Base-by-base conservation (phyloP, 1,140 invertebrate species). In the Theocolax elegans region DNA sequence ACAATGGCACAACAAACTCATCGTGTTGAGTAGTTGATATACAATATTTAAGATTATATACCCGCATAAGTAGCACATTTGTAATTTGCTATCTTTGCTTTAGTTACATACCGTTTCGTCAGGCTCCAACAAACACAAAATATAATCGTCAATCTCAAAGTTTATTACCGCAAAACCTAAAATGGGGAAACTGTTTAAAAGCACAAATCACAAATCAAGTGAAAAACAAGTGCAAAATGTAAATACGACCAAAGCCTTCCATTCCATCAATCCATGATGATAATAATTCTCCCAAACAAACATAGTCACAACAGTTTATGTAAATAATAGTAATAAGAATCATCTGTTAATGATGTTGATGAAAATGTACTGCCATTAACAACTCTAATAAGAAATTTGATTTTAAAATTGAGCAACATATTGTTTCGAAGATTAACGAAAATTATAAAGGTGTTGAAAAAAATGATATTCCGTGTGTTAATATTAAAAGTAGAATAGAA, bases 401-500 rank as follows among this genome's bases (percentile, higher is more conserved):
- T 51, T 73, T 77, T 17, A 80, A 81, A 54, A 78, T 82, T 44
- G 76, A 80, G 25, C 81, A 76, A n/a, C n/a, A n/a, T n/a, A 76
- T 77, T 44, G 72, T 77, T 8, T 77, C 77, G 3, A 78, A 71
- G 3, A 72, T 74, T 29, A 79, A 75, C 53, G 75, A 78, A 19
- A 79, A 75, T 54, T 78, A 72, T 23, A 77, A 76, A 38, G 71
- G 74, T 10, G 72, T 67, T n/a, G 80, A 82, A 8, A 80, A 77
- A 10, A 77, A 72, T 48, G 72, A 74, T 56, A 35, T 77, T 31
- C 69, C 78, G 27, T 73, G 60, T 49, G 72, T 82, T 25, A 81
- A 77, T 71, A 80, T 78, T 71, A 77, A 77, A 48, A 80, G 75
- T 66, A 79, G 74, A 31, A 76, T 81, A 23, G 76, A 82, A 67